phyloP scores from a whole-genome alignment of 2,888 invertebrate genomes.

The Eristalis pertinax region DNA sequence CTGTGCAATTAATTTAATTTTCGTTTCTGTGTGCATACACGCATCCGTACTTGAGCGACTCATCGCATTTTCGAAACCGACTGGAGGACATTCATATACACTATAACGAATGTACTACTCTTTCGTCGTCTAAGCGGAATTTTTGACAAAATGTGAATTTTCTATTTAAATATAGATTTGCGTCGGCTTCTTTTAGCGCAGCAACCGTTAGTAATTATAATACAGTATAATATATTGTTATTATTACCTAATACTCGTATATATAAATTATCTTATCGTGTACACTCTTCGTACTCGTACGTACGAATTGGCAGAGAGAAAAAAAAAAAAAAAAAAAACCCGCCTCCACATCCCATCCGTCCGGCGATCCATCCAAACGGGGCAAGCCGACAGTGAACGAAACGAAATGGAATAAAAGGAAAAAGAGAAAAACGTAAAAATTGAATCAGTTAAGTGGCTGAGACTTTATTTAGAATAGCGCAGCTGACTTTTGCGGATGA shows the following conservation, averaged over 20 bases:
- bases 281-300: background rate
- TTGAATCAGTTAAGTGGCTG: background rate
- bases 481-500: constrained; percentile 44
- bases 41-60: background rate
- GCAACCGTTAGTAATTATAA: constrained; percentile 5
- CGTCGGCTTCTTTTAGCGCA: constrained; percentile 1
- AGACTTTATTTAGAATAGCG: constrained; percentile 8
- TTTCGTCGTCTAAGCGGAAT: background rate
- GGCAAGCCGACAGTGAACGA: background rate
- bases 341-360: background rate
- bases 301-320: background rate
- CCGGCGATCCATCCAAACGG: background rate
- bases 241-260: constrained; percentile 24
- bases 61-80: background rate
- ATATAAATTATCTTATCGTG: constrained; percentile 11
- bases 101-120: background rate
- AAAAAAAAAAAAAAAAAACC: background rate
- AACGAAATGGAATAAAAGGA: background rate
- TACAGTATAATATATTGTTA: constrained; percentile 17
- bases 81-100: background rate
- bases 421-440: background rate
- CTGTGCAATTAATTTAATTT: background rate
- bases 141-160: background rate
- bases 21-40: background rate
- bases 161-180: constrained; percentile 2